Base-by-base conservation (phyloP, 2,888 invertebrate genomes). In the Machimus rusticus region DNA sequence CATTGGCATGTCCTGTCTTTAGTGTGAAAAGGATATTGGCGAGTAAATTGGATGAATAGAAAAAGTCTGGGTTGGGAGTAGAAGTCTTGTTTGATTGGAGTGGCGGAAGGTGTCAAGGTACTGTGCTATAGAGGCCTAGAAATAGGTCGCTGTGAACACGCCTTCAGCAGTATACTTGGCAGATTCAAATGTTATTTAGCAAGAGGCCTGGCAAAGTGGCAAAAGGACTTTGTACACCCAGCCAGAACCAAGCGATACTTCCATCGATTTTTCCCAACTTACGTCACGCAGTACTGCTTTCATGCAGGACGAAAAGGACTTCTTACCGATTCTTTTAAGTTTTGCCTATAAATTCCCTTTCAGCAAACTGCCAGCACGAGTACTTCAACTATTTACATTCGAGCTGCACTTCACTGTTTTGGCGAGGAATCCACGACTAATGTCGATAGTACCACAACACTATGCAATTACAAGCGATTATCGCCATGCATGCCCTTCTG, bases 211-310 rank as follows among this genome's bases (percentile, higher is more conserved):
- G 51, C 14, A 66, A 39, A 14, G 9, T 57, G 46, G 78, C 43
- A 78, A 78, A 39, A 8, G 51, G 55, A 39, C 14, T 14, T 39
- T 23, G 82, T n/a, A 84, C 66, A 84, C 82, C 82, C 66, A 84
- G 19, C 14, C 16, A 39, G 37, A 37, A 66, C 12, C 9, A 84
- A 84, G 19, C n/a, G 39, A 37, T 66, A 37, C 37, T 66, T 23
- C 37, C 34, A 84, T 84, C 82, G 82, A 84, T 84, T 84, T 84
- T 84, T 84, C 82, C 82, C 82, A 84, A 31, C 82, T 84, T 84
- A 84, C 82, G 82, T 84, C 82, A 84, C 66, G 34, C 37, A 66
- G 23, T 66, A 37, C 57, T 19, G 57, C 43, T 28, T 79, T 66
- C 82, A 19, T 43, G 19, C 57, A 81, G 39, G 34, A 81, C 81